Evolutionary conservation across 2,113 vertebrate species (phyloP).

Genomic region (Hemibagrus wyckioides): DNA sequence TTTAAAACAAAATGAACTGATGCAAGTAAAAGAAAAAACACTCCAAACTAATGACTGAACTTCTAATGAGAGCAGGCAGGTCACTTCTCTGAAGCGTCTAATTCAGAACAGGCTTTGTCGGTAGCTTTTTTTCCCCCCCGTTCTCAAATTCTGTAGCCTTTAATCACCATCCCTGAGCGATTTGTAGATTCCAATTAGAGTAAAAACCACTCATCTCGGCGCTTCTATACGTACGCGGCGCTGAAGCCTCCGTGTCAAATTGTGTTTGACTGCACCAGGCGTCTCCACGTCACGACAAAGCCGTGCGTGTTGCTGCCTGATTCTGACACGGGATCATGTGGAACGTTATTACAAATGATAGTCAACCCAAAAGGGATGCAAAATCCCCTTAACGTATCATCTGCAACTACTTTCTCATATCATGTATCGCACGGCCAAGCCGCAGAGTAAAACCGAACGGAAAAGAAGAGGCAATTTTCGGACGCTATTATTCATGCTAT

Average conservation of each 20-base stretch:
- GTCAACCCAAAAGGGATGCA: neutral
- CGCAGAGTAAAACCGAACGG: slow-evolving; percentile 36
- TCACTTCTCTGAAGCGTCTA: slow-evolving; percentile 10
- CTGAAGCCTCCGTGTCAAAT: slow-evolving; percentile 15
- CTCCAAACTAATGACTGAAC: slow-evolving; percentile 14
- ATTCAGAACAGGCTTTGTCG: slow-evolving; percentile 21
- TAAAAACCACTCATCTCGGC: neutral
- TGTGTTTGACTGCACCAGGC: neutral
- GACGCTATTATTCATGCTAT: slow-evolving; percentile 25
- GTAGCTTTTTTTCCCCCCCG: neutral
- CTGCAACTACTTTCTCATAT: slow-evolving; percentile 32
- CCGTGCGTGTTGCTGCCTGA: neutral
- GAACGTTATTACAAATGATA: slow-evolving; percentile 18
- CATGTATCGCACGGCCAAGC: slow-evolving; percentile 16
- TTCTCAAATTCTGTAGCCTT: slow-evolving; percentile 17
- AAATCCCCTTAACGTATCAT: slow-evolving; percentile 35
- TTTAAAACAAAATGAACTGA: slow-evolving; percentile 37
- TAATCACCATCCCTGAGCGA: slow-evolving; percentile 18
- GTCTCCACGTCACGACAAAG: neutral
- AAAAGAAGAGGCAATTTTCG: slow-evolving; percentile 17
- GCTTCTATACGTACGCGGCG: neutral
- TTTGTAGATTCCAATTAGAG: slow-evolving; percentile 9
- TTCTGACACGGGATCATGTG: slow-evolving; percentile 1
- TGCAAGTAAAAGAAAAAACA: slow-evolving; percentile 26
- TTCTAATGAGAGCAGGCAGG: slow-evolving; percentile 30